phyloP scores from a whole-genome alignment of 2,888 invertebrate species.

The Erebia epiphron region DNA sequence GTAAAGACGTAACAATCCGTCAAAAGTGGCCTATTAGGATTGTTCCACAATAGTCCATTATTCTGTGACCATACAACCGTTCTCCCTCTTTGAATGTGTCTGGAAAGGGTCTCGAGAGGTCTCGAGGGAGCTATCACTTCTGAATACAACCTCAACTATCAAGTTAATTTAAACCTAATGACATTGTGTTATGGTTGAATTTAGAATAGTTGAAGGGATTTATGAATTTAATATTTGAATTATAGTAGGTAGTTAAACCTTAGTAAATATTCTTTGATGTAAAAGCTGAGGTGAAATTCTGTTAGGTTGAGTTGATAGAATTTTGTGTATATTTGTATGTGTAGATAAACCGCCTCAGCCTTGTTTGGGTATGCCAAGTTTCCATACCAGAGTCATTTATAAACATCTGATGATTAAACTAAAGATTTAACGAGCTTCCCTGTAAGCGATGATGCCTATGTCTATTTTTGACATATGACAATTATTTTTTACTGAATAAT shows the following conservation, averaged over 20 bases:
- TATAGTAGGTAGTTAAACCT: conserved; percentile 10
- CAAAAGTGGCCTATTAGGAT: conserved; percentile 19
- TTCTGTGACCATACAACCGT: conserved; percentile 37
- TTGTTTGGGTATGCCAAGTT: too few species aligned
- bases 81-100: conserved; percentile 41
- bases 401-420: too few species aligned
- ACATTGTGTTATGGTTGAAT: neutral
- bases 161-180: conserved; percentile 11
- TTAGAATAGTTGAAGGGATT: neutral
- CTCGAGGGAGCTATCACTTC: conserved; percentile 32
- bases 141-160: conserved; percentile 16
- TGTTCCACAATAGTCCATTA: conserved; percentile 31
- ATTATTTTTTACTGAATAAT: too few species aligned
- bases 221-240: conserved; percentile 34
- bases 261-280: conserved; percentile 8
- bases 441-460: too few species aligned
- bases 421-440: too few species aligned
- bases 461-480: too few species aligned
- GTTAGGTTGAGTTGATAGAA: neutral
- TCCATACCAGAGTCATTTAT: too few species aligned
- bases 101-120: conserved; percentile 42
- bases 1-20: conserved; percentile 25
- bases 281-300: conserved; percentile 21
- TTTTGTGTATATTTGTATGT: neutral
- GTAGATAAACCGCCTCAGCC: too few species aligned